Base-by-base conservation (phyloP, 1,140 invertebrate genomes). In the Catajapyx aquilonaris region DNA sequence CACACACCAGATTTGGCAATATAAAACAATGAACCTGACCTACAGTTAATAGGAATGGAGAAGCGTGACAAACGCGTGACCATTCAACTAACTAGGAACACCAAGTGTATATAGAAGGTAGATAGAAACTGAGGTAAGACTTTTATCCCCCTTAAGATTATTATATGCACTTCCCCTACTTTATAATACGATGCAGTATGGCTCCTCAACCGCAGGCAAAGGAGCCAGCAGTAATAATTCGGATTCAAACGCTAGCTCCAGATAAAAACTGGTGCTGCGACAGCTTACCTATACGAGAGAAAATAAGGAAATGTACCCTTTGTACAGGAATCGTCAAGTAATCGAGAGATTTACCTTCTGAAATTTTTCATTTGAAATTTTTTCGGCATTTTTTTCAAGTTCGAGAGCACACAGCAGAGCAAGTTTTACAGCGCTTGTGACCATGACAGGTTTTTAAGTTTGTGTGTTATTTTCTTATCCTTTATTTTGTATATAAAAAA, bases 81-180 rank as follows among this genome's bases (percentile, higher is more conserved):
- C 23, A 28, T 28, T 28, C 23, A 7, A 28, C 23, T 28, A 28
- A 28, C 23, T 28, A 28, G 23, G 23, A 28, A 28, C 23, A 28
- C 23, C 23, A 28, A 28, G 23, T 28, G 23, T 28, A 28, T 28
- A 28, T 28, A 28, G 23, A 28, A 28, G 23, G 7, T 28, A 28
- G 13, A 28, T 28, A 28, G 23, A 13, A 28, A 28, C n/a, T n/a
- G n/a, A n/a, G n/a, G n/a, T n/a, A n/a, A n/a, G n/a, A 28, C 23
- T 28, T 28, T 28, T 28, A 28, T 7, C 7, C 23, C 13, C 13
- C 13, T 28, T 28, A 9, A 9, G 7, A 13, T 13, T 9, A 28
- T 13, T 13, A 28, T 28, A 7, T 9, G 7, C 13, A 28, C 23
- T 28, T 7, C 7, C 7, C 23, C 23, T 7, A 28, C 23, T 28